These are phyloP conservation scores for Eretmocerus hayati DNA, from an alignment of 2,888 invertebrate genomes.

Conservation along the genomic window DNA sequence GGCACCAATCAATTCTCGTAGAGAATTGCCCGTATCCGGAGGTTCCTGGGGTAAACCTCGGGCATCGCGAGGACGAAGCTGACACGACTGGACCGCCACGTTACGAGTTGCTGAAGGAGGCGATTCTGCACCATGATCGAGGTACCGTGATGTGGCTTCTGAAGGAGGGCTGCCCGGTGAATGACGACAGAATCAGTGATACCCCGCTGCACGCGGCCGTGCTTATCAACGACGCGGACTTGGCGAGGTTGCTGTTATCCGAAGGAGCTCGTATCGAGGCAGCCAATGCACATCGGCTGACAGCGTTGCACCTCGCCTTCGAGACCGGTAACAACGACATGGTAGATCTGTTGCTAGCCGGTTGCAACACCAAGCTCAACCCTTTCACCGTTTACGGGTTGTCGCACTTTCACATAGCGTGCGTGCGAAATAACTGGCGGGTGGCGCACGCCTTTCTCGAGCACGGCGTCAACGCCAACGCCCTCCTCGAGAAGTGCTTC, in stretches of 20 bases:
- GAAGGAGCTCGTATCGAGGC: conserved; percentile 5
- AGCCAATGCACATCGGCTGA: conserved; percentile 4
- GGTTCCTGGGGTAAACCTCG: too few relatives aligned
- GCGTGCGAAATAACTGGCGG: conserved; percentile 13
- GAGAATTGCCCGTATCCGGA: too few relatives aligned
- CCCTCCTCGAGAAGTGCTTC: conserved; percentile 12
- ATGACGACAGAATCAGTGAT: background rate
- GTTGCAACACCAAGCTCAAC: conserved; percentile 11
- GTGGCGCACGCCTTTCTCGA: conserved; percentile 5
- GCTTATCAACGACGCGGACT: conserved; percentile 1
- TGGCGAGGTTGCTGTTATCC: conserved; percentile 3
- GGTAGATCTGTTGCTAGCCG: conserved; percentile 7
- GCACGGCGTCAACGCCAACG: conserved; percentile 13
- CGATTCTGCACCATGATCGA: conserved; percentile 4
- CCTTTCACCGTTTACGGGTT: conserved; percentile 17
- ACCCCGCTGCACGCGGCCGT: conserved; percentile 14
- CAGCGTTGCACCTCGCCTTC: conserved; percentile 12
- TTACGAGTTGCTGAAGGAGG: conserved; percentile 14
- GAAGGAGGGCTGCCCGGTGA: conserved; percentile 16
- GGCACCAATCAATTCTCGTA: too few relatives aligned
- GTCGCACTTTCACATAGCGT: conserved; percentile 18
- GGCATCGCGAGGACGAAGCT: too few relatives aligned
- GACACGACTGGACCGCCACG: too few relatives aligned
- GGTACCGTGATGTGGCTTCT: conserved; percentile 12
- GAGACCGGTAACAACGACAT: conserved; percentile 3